Conservation (phyloP, 2,113 vertebrate genomes). For the Campylorhamphus procurvoides region DNA sequence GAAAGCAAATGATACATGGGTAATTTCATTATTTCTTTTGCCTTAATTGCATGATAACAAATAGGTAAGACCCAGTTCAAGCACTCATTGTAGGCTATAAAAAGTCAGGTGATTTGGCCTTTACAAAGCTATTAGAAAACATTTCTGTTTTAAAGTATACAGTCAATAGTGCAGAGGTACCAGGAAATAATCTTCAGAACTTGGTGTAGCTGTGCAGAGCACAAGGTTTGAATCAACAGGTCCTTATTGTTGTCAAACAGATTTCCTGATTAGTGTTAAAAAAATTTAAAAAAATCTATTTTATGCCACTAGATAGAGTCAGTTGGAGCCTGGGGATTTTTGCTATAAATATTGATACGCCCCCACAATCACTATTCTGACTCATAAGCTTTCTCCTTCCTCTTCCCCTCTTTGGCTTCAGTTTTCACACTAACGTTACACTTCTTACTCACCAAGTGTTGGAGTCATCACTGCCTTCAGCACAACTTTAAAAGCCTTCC, state of each 20-base stretch:
- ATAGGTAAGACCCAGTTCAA: neutral
- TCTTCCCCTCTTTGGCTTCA: constrained; percentile 15
- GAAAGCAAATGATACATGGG: neutral
- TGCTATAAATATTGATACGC: constrained; percentile 51
- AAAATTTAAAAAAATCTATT: neutral
- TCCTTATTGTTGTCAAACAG: constrained; percentile 8
- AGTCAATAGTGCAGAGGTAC: neutral
- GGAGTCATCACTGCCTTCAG: neutral
- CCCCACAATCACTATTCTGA: constrained; percentile 34
- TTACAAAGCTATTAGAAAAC: neutral
- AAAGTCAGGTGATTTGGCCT: neutral
- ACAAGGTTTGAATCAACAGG: constrained; percentile 17
- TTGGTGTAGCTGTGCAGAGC: neutral
- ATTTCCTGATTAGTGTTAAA: constrained; percentile 6
- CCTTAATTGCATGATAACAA: neutral
- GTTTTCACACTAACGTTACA: neutral
- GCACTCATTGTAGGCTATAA: neutral
- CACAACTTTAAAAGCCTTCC: neutral
- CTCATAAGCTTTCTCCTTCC: neutral
- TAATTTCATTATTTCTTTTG: neutral
- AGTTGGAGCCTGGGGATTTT: neutral
- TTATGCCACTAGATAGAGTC: neutral
- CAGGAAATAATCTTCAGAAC: neutral
- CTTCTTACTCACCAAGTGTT: constrained; percentile 22
- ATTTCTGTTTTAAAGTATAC: neutral